A percentile compares a stretch with the other conserved stretches of the same genome.
Evolutionary conservation across 2,888 invertebrate species (phyloP).

Genomic region (Trissolcus japonicus): DNA sequence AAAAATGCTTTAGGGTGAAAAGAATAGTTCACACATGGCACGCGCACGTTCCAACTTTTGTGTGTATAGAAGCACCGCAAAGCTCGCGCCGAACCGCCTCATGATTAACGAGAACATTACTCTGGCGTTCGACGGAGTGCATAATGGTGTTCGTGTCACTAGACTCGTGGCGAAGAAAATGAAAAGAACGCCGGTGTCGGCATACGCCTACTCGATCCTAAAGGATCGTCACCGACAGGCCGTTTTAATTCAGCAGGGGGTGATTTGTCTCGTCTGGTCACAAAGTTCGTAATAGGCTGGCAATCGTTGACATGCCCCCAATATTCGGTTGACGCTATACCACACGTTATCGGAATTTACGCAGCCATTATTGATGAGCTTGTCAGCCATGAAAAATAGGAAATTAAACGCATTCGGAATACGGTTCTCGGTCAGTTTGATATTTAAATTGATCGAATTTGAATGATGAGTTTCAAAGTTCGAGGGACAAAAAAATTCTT

Average conservation of each 20-base stretch:
- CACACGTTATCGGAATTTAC: slow-evolving; percentile 15
- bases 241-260: slow-evolving; percentile 18
- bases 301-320: slow-evolving; percentile 2
- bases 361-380: slow-evolving; percentile 16
- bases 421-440: slow-evolving; percentile 2
- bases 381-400: slow-evolving; percentile 27
- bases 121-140: slow-evolving; percentile 61
- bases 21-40: slow-evolving; percentile 30
- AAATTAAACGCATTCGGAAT: slow-evolving; percentile 10
- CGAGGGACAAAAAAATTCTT: background rate
- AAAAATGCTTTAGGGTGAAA: slow-evolving; percentile 24
- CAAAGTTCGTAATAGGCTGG: background rate
- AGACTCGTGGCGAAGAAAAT: slow-evolving; percentile 48
- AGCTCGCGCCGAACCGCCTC: slow-evolving; percentile 51
- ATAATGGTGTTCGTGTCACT: slow-evolving; percentile 59
- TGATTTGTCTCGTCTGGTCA: slow-evolving; percentile 7
- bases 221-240: slow-evolving; percentile 25
- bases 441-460: slow-evolving; percentile 7
- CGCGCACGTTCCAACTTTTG: slow-evolving; percentile 31
- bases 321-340: slow-evolving; percentile 1
- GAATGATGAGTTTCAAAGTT: background rate
- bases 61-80: slow-evolving; percentile 26
- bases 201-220: slow-evolving; percentile 27
- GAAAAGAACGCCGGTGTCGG: slow-evolving; percentile 43
- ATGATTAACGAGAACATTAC: slow-evolving; percentile 61